Base-by-base conservation (phyloP, 2,888 invertebrate genomes). In the Theretra japonica region DNA sequence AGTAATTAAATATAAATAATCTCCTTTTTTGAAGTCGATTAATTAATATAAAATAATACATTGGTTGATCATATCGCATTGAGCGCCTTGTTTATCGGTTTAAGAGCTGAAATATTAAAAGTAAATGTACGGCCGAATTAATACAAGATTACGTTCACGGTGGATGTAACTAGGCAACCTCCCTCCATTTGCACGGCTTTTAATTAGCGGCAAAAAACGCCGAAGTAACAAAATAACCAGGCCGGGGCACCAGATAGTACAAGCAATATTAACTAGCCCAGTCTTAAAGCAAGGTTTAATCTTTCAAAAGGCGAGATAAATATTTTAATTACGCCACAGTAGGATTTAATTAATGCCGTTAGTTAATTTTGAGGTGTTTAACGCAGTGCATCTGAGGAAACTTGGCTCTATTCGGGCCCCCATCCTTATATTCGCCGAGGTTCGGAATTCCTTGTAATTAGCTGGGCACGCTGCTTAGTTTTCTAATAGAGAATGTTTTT, bases 311-410 rank as follows among this genome's bases (percentile, higher is more conserved):
- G 41, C 62, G 33, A 62, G 62, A 48, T 65, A 48, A 65, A 65
- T 65, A 41, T 65, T 65, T 65, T 65, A 65, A 65, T 65, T 65
- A 65, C 23, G 65, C 48, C 23, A 65, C 41, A 65, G 65, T 48
- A 1, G 19, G 33, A n/a, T 65, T 62, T 65, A 65, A 65, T 65
- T 65, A 65, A 65, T 65, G 41, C 41, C 48, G 41, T 65, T 65
- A 65, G 65, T 23, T 15, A 41, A 23, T 65, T 65, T 65, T 65
- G 48, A 65, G 48, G 65, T 48, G 48, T 65, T 65, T 65, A 65
- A 21, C 65, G 15, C 41, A 41, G 23, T 65, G 65, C 65, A 65
- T 65, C 48, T 62, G 23, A 17, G 17, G 23, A 21, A 48, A 21
- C 17, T 48, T 60, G 19, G 11, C 8, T 30, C 33, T 33, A 62